A percentile compares a stretch with the other conserved stretches of the same genome.
Conservation (phyloP, 2,888 invertebrate species). For the Calephelis perditalis region DNA sequence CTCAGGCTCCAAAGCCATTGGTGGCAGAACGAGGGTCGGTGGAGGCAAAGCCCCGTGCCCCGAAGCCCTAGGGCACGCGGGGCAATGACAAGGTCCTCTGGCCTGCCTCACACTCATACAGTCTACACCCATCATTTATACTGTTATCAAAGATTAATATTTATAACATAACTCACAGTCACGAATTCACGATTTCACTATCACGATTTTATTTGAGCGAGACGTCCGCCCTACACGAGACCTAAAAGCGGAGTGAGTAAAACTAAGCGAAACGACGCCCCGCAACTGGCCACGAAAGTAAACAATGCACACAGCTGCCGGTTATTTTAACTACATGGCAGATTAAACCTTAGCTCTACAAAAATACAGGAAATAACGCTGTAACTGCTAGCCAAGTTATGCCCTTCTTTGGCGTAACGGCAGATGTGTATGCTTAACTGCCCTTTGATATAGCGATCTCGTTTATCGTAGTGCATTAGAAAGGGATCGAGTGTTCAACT, state of each 20-base stretch:
- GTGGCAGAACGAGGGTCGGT: constrained; percentile 66
- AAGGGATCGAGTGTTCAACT: constrained; percentile 13
- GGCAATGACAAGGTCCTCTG: constrained; percentile 76
- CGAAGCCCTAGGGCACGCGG: constrained; percentile 69
- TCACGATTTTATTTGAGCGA: constrained; percentile 28
- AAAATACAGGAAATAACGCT: not conserved
- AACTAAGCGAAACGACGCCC: constrained; percentile 19
- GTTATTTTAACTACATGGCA: not conserved
- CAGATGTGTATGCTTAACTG: constrained; percentile 31
- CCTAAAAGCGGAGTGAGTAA: constrained; percentile 54
- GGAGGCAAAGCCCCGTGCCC: constrained; percentile 61
- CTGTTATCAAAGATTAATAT: constrained; percentile 31
- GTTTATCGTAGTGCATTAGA: constrained; percentile 16
- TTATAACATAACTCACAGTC: constrained; percentile 34
- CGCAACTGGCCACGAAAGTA: constrained; percentile 20
- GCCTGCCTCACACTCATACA: constrained; percentile 77
- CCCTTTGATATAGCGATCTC: constrained; percentile 29
- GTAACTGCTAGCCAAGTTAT: not conserved
- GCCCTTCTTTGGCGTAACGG: constrained; percentile 12
- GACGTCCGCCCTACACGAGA: constrained; percentile 58
- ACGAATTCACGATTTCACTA: constrained; percentile 28
- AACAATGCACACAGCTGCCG: constrained; percentile 14
- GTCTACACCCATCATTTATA: constrained; percentile 74
- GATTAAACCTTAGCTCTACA: not conserved
- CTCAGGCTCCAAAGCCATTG: constrained; percentile 67